Conservation (phyloP, 2,797 vertebrate genomes). For the Steatocranus sp. region DNA sequence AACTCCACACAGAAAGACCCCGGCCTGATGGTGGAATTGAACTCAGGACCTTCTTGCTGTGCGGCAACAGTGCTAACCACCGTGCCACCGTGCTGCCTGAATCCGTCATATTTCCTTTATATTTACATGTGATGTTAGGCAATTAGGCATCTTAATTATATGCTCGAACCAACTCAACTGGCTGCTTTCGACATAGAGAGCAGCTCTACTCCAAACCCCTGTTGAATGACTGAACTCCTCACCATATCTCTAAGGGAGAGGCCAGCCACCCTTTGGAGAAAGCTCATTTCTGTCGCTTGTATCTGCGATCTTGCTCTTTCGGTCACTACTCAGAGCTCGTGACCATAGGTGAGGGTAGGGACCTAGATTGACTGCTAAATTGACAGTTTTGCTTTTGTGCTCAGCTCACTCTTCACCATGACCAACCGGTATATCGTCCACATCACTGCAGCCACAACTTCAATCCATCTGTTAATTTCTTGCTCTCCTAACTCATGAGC, state of each 20-base stretch:
- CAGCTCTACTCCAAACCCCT: neutral
- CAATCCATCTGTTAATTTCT: neutral
- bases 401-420: neutral
- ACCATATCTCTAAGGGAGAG: neutral
- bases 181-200: neutral
- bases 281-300: neutral
- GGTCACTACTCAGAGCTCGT: neutral
- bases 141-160: neutral
- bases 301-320: neutral
- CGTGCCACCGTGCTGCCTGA: no score
- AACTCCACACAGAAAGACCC: no score
- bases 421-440: neutral
- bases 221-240: neutral
- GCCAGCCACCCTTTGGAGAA: neutral
- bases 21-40: no score
- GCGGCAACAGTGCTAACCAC: no score
- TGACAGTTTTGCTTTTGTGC: neutral
- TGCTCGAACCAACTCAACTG: neutral
- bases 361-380: neutral
- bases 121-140: neutral
- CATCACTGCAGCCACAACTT: neutral
- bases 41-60: no score
- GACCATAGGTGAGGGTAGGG: neutral
- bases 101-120: neutral
- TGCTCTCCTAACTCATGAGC: neutral